Evolutionary conservation across 2,113 vertebrate genomes (phyloP).

Genomic region (Hippocampus zosterae): DNA sequence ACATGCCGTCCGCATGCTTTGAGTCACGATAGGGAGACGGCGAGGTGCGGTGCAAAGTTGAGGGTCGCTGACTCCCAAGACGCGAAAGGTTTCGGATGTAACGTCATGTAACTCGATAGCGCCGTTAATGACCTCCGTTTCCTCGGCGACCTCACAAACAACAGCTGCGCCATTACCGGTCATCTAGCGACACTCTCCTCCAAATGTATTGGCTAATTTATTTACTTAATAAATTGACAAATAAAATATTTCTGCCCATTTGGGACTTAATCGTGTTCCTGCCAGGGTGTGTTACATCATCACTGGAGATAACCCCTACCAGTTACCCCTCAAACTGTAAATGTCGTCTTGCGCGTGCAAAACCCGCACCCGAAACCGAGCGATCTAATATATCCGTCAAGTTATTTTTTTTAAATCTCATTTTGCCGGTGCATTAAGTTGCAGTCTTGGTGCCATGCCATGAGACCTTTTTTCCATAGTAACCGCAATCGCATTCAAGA

Average conservation of each 20-base stretch:
- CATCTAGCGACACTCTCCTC: neutral
- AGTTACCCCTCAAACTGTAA: no score
- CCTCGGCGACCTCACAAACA: slow-evolving; percentile 71
- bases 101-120: neutral
- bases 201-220: neutral
- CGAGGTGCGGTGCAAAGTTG: slow-evolving; percentile 23
- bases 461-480: slow-evolving; percentile 63
- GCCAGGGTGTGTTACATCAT: no score
- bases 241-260: no score
- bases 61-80: slow-evolving; percentile 16
- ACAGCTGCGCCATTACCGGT: slow-evolving; percentile 69
- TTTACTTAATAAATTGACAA: neutral
- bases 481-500: slow-evolving; percentile 62
- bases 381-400: neutral
- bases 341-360: neutral
- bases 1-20: neutral
- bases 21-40: slow-evolving; percentile 25
- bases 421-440: neutral
- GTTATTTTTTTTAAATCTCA: neutral
- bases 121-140: slow-evolving; percentile 66
- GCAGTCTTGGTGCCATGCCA: slow-evolving; percentile 33
- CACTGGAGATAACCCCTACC: no score
- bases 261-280: no score
- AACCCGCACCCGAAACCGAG: neutral
- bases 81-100: slow-evolving; percentile 35